These are phyloP conservation scores for Oncorhynchus kisutch DNA, from an alignment of 2,113 vertebrate species.

Conservation along the genomic window DNA sequence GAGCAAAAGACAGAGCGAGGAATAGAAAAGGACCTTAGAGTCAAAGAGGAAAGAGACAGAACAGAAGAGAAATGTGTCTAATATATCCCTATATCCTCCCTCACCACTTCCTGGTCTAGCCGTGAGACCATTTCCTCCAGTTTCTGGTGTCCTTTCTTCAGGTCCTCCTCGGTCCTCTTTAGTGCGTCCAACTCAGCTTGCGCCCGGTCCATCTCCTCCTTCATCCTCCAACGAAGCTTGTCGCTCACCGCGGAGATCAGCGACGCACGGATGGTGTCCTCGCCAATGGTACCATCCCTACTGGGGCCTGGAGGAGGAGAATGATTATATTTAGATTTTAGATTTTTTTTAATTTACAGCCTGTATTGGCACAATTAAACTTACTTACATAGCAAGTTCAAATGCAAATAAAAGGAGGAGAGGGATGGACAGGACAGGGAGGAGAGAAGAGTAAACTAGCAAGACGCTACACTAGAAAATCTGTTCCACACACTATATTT, in stretches of 20 bases:
- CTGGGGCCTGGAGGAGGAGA: slow-evolving; percentile 76
- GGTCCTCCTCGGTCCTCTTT: slow-evolving; percentile 94
- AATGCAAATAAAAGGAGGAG: not conserved
- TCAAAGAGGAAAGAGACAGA: not conserved
- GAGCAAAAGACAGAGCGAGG: not conserved
- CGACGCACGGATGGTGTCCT: slow-evolving; percentile 96
- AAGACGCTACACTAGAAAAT: too few species aligned
- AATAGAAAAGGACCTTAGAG: not conserved
- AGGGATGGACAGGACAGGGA: not conserved
- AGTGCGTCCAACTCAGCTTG: slow-evolving; percentile 96
- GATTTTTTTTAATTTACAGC: too few species aligned
- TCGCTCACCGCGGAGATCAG: slow-evolving; percentile 96
- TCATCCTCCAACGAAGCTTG: slow-evolving; percentile 97
- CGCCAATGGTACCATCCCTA: slow-evolving; percentile 92
- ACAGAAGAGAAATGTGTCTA: not conserved
- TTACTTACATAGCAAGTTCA: too few species aligned
- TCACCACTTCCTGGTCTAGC: slow-evolving; percentile 97
- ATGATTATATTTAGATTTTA: not conserved
- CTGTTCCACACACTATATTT: slow-evolving; percentile 33
- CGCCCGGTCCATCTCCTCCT: slow-evolving; percentile 97
- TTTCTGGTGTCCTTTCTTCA: slow-evolving; percentile 97
- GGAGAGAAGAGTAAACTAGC: not conserved
- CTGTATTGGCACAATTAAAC: too few species aligned
- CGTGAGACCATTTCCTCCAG: slow-evolving; percentile 96
- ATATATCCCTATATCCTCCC: slow-evolving; percentile 30